Conservation (phyloP, 2,797 vertebrate genomes). For the Phaenicophaeus curvirostris region DNA sequence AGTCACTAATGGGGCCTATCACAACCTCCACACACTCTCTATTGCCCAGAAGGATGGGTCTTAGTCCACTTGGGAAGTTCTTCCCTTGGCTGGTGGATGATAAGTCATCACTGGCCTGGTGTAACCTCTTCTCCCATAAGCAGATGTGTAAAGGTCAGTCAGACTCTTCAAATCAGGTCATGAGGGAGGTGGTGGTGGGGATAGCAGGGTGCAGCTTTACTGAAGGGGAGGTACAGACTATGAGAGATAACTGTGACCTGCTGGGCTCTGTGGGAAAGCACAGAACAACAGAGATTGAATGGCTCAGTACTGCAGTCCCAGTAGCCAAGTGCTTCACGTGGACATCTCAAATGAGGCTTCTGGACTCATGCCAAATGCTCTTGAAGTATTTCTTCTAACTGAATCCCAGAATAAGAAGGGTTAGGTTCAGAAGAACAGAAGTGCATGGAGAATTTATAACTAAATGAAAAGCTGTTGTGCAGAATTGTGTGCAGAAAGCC, state of each 20-base stretch:
- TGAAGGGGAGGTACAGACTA: background rate
- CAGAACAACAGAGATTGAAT: background rate
- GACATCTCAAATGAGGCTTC: background rate
- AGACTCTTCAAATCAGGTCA: background rate
- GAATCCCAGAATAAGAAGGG: background rate
- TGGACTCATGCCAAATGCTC: background rate
- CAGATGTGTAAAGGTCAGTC: background rate
- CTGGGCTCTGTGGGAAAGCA: background rate
- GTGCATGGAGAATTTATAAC: background rate
- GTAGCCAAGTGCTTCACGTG: background rate
- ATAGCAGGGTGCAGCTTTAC: background rate
- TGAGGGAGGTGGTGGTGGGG: accelerated
- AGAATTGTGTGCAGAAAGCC: background rate
- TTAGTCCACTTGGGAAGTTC: background rate
- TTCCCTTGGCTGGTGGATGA: background rate
- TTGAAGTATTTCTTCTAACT: background rate
- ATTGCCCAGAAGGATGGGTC: background rate
- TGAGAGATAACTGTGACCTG: background rate
- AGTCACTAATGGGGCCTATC: background rate
- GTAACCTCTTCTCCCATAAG: background rate
- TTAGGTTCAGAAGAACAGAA: background rate
- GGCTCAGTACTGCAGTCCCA: background rate
- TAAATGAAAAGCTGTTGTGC: background rate
- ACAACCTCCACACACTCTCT: background rate
- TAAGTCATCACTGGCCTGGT: background rate